These are phyloP conservation scores for Trichomycterus rosablanca DNA, from an alignment of 2,113 vertebrate genomes.

Conservation along the genomic window DNA sequence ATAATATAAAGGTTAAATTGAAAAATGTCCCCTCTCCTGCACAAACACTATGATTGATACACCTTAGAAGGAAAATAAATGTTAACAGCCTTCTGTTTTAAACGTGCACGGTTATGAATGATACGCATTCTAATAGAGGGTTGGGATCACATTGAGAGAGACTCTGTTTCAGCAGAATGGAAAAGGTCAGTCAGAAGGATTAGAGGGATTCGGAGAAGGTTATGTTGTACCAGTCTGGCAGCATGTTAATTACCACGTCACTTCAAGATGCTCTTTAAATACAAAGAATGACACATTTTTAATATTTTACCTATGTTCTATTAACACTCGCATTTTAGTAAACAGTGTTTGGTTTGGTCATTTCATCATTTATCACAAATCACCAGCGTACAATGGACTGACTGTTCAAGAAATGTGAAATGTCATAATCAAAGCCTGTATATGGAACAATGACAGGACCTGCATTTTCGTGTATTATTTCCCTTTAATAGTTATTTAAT, in stretches of 20 bases:
- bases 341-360: too few species aligned
- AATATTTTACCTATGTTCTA: too few species aligned
- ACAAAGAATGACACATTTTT: conserved; percentile 21
- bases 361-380: too few species aligned
- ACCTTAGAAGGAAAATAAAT: conserved; percentile 74
- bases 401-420: too few species aligned
- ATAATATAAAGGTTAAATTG: conserved; percentile 85
- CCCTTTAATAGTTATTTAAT: too few species aligned
- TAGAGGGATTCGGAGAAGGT: conserved; percentile 46
- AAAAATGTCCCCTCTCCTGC: conserved; percentile 84
- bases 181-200: conserved; percentile 67
- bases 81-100: conserved; percentile 61
- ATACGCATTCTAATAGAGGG: conserved; percentile 54
- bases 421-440: too few species aligned
- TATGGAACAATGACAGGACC: too few species aligned
- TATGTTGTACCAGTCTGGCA: conserved; percentile 28
- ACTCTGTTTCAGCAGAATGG: conserved; percentile 60
- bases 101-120: conserved; percentile 50
- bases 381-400: too few species aligned
- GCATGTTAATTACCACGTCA: conserved; percentile 45
- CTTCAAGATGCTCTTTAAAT: conserved; percentile 11
- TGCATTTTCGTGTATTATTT: too few species aligned
- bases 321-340: too few species aligned
- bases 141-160: conserved; percentile 61
- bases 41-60: conserved; percentile 88